Base-by-base conservation (phyloP, 2,888 invertebrate species). In the Chymomyza fuscimana region DNA sequence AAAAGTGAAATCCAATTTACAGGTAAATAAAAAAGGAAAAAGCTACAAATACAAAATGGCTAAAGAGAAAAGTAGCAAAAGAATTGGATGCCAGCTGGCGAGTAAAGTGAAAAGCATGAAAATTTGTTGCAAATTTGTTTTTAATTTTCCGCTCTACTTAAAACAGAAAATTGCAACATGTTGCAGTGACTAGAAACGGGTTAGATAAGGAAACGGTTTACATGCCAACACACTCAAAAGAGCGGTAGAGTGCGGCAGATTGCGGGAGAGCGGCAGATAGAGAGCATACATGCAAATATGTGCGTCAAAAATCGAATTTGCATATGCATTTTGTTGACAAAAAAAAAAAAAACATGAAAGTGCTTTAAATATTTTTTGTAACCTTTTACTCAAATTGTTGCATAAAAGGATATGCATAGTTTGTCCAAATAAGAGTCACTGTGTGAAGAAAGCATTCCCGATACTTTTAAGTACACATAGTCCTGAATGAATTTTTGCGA, bases 111-210 rank as follows among this genome's bases (percentile, higher is more conserved):
- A 72, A n/a, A 73, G 46, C 71, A 67, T 65, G 56, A 74, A 81
- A 61, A 76, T 79, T 74, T 82, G 76, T 70, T 64, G 77, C 73
- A 80, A 88, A 85, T 87, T 85, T 87, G 83, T 85, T 87, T 88
- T 87, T 88, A 87, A 86, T 86, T 86, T 86, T 88, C 79, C 89
- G 89, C 87, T 86, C 85, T 88, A 77, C 83, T 86, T 86, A 79
- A 77, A 82, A 74, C 75, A 72, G 86, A 86, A 88, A 87, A 88
- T 83, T 86, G 76, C 75, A 69, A 19, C 60, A 63, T 56, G 63
- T 51, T 60, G 60, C 56, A 59, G 63, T 51, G 36, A 69, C 40
- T 9, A 70, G 65, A 50, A 79, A 71, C 65, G 84, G 73, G 71
- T 71, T 84, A 58, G 25, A 81, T 86, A 87, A 86, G 36, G 16